Base-by-base conservation (phyloP, 2,797 vertebrate genomes). In the Molossus molossus region DNA sequence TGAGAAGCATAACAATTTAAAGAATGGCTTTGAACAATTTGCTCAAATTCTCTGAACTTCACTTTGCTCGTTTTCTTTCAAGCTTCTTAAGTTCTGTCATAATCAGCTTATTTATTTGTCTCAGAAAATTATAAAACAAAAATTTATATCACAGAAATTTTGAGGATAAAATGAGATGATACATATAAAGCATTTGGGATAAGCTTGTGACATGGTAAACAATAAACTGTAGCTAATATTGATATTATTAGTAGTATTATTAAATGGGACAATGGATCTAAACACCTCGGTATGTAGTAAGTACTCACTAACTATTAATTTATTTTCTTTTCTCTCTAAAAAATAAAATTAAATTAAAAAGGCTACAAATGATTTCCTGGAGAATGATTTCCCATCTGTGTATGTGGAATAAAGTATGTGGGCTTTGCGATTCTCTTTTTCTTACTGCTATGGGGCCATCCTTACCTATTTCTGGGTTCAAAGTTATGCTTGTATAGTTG, bases 391-490 rank as follows among this genome's bases (percentile, higher is more conserved):
- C 14, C 20, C 23, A 58, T 29, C 58, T 93, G 9, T 79, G 37
- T 17, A n/a, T 76, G 14, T 69, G 57, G 15, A 81, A 45, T 79
- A 76, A 70, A 85, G 50, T 25, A 23, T 9, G 72, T 65, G 50
- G 18, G 17, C 25, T 89, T 80, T 86, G 69, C 50, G 17, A 80
- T 50, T 91, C 33, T 92, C 17, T 55, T 53, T 48, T 92, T 25
- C 45, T 92, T 77, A 57, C 40, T 90, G 11, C 23, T 50, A 33
- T 20, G 0, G n/a, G 57, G 33, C 67, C 65, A 92, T 57, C 17
- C 27, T 93, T 20, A 86, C 13, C 79, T 93, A 60, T 67, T 95
- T 96, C 57, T 80, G 37, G 40, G 29, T 96, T 94, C 86, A 77
- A 50, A 89, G 60, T 60, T 81, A 58, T 55, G 55, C 29, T 82